Base-by-base conservation (phyloP, 2,113 vertebrate genomes). In the Merops nubicus region DNA sequence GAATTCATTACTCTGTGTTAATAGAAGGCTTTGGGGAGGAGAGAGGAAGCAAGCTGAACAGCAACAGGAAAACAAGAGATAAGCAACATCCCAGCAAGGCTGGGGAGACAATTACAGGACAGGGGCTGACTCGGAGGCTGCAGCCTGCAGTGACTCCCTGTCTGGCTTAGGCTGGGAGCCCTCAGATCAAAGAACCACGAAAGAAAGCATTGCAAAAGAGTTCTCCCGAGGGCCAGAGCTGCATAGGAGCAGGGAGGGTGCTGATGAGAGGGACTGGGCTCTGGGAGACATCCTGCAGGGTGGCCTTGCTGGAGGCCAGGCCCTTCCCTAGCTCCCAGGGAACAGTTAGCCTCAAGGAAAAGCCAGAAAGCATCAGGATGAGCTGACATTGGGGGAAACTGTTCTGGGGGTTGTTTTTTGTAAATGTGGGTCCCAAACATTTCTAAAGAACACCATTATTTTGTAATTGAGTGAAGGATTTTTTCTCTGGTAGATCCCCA, bases 321-420 rank as follows among this genome's bases (percentile, higher is more conserved):
- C 59, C 36, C 63, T 94, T 34, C 85, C 45, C 85, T 45, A 8
- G 21, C n/a, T 92, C 33, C 33, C 82, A 75, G 73, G 73, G 81
- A 70, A 18, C 5, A 8, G 42, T 13, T 4, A 28, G 6, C 51
- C 69, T n/a, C 28, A 18, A 48, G 40, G 23, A 8, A 57, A 77
- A 23, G 9, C 36, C 54, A 42, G 56, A 63, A 38, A 34, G 36
- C 45, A 23, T 7, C 18, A 3, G 34, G 25, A 6, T 48, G 42
- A 53, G 36, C 9, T 23, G 23, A 13, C 13, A 4, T 0, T 4
- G 8, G 2, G 6, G 13, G 25, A 1, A 15, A 7, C 8, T 48
- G 7, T n/a, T n/a, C n/a, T n/a, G 9, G 28, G 8, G 6, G 2
- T 12, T 14, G 4, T 15, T 26, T 63, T 40, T 65, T 20, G n/a